Base-by-base conservation (phyloP, 2,888 invertebrate species). In the Tiliacea aurago region DNA sequence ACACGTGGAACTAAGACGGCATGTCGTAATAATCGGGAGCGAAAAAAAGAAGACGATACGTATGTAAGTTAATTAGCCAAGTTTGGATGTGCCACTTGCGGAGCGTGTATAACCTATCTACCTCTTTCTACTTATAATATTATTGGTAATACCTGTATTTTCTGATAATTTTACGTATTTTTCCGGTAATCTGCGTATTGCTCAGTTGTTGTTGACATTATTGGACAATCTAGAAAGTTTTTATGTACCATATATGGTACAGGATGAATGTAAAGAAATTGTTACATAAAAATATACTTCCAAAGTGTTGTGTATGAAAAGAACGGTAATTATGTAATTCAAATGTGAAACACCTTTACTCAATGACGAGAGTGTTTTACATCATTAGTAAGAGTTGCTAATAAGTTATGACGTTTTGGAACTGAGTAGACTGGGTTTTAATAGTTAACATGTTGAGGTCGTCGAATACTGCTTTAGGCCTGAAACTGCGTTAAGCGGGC, bases 251-350 rank as follows among this genome's bases (percentile, higher is more conserved):
- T 18, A 10, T 37, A 58, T n/a, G 53, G 66, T 74, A 70, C 55
- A 37, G 18, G 20, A 51, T 13, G 18, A 43, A 23, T 53, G 20
- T 53, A 20, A 41, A 66, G 23, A 71, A 28, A 64, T 55, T 61
- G 15, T 82, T 53, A 56, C 20, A 65, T 70, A 58, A 65, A 63
- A n/a, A 51, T 51, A 41, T 51, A 62, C 51, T 58, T 58, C 13
- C 55, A 66, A 80, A 53, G n/a, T 69, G 43, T 23, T 69, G 15
- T 53, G 23, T 71, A 43, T 64, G n/a, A 56, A 68, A 53, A 67
- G 11, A 33, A 77, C 49, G 18, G 33, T 15, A 45, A 23, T 20
- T 28, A 45, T 78, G 63, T 59, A 37, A 70, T 81, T 70, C 47
- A 47, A 78, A 53, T 64, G 53, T 67, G 55, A 51, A 13, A 3